These are phyloP conservation scores for Acanthopagrus latus DNA, from an alignment of 2,797 vertebrate species.

Conservation along the genomic window DNA sequence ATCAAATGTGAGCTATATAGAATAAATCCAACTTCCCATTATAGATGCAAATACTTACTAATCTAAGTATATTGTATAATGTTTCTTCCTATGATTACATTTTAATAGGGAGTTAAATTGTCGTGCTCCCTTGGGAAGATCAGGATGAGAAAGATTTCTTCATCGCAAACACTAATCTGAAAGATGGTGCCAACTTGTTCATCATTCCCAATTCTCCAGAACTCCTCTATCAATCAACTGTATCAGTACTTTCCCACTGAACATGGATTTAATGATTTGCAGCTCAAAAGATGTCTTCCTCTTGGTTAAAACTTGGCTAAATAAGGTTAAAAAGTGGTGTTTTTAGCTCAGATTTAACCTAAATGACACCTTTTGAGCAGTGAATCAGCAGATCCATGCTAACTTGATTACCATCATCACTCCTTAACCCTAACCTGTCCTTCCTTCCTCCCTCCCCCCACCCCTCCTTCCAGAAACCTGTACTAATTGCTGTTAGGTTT, in stretches of 20 bases:
- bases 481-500: constrained; percentile 99
- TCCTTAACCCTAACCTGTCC: constrained; percentile 81
- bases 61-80: neutral
- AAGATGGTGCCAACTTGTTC: neutral
- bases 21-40: neutral
- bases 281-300: neutral
- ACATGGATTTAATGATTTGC: constrained; percentile 3
- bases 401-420: constrained; percentile 10
- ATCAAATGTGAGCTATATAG: neutral
- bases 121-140: neutral
- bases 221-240: neutral
- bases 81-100: neutral
- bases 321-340: neutral
- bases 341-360: constrained; percentile 9
- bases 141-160: constrained; percentile 1
- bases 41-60: neutral
- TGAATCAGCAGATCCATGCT: constrained; percentile 26
- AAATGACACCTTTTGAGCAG: constrained; percentile 9
- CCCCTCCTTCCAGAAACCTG: constrained; percentile 94
- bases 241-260: neutral
- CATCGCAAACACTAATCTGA: neutral
- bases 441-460: constrained; percentile 84
- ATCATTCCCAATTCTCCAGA: neutral
- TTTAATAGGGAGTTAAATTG: neutral
- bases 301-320: neutral